Evolutionary conservation across 2,888 invertebrate species (phyloP), one percentile per base, ranked within the genome.

Genomic region (Malthinus seriepunctatus): DNA sequence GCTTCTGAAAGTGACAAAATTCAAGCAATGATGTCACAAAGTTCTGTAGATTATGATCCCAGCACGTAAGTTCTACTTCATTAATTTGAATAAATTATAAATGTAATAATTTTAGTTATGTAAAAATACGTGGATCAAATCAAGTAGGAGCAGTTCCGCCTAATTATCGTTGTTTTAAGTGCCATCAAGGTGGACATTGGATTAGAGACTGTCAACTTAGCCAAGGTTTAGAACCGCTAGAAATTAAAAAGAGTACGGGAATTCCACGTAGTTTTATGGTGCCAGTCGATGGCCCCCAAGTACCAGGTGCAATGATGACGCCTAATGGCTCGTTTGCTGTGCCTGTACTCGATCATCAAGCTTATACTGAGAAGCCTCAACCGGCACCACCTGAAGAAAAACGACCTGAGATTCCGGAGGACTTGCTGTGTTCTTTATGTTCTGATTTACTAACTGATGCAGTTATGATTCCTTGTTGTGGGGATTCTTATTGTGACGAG

Each of bases 1-100:
- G 93, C 93, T 63, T 91, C 94, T 50, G 99, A 99, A 81, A 95
- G 95, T 75, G 97, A 99, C 75, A 97, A 97, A 81, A 96, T 99
- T 71, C 90, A 90, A 77, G 95, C 95, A 63, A 97, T 98, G 94
- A 97, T 97, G 87, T 87, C 91, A 64, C 97, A 97, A 78, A 96
- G 97, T 32, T 96, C 97, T 32, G 90, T 91, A 77, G 97, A 97
- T 76, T 99, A 97, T 82, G 95, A 97, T 80, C 95, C 96, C 63
- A 92, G 95, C 80, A 95, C 95, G 95, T 98, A 86, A 87, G 89
- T 79, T 35, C 50, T 54, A 45, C 8, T 14, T 52, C 32, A 4
- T 14, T 12, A 47, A 47, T 11, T 5, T n/a, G 14, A 46, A 1
- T 1, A 32, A 2, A 2, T 46, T n/a, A n/a, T n/a, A 3, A 33